A percentile compares a stretch with the other conserved stretches of the same genome.
Evolutionary conservation across 2,797 vertebrate species (phyloP).

Genomic region (Lagocephalus sceleratus): DNA sequence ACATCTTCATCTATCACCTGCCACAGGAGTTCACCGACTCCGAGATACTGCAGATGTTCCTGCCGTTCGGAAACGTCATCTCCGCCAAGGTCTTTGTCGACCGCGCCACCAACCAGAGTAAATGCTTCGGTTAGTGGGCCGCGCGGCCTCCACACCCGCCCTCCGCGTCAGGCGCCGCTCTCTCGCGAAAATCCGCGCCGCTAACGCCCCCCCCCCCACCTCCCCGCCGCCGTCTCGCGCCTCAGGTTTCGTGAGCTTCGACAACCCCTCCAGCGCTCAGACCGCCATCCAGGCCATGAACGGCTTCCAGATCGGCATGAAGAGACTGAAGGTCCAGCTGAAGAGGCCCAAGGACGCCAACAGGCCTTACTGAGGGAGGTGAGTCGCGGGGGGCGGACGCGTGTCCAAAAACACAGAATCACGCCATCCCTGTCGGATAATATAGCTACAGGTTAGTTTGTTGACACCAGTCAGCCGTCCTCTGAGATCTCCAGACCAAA

Average conservation of each 20-base stretch:
- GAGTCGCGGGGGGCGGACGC: slow-evolving; percentile 21
- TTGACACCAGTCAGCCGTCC: no score
- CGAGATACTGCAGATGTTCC: slow-evolving; percentile 96
- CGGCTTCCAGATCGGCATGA: slow-evolving; percentile 99
- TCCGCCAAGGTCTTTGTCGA: slow-evolving; percentile 99
- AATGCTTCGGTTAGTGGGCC: slow-evolving; percentile 88
- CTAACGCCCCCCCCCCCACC: background rate
- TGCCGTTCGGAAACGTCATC: slow-evolving; percentile 95
- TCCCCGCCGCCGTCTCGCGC: background rate
- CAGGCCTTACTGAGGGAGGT: slow-evolving; percentile 89
- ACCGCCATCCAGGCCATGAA: slow-evolving; percentile 99
- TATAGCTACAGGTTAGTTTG: no score
- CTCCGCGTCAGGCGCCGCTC: no score
- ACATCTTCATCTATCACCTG: slow-evolving; percentile 99
- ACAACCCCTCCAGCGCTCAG: slow-evolving; percentile 97
- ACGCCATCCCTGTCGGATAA: no score
- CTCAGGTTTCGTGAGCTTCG: slow-evolving; percentile 94
- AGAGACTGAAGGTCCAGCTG: slow-evolving; percentile 98
- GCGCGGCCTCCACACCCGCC: no score
- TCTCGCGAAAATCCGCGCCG: background rate
- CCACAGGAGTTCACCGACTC: slow-evolving; percentile 97
- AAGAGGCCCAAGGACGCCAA: slow-evolving; percentile 98
- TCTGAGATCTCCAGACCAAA: no score
- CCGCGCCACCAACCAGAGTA: slow-evolving; percentile 96
- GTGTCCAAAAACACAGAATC: no score